phyloP scores from a whole-genome alignment of 2,888 invertebrate genomes.

The Limnephilus lunatus region DNA sequence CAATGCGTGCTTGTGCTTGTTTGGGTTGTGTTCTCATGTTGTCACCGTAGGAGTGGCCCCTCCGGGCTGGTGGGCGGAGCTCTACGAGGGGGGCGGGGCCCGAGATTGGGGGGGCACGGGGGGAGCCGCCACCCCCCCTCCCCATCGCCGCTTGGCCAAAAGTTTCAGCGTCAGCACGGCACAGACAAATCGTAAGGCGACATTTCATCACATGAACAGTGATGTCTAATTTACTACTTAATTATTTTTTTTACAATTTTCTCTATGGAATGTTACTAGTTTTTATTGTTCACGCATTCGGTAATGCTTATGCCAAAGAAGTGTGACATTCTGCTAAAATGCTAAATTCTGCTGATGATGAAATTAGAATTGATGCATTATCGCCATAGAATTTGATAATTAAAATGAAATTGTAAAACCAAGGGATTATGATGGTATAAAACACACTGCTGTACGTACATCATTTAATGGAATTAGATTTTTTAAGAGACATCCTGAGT shows the following conservation, averaged over 20 bases:
- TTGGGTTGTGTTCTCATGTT: slow-evolving; percentile 25
- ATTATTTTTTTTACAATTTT: not conserved
- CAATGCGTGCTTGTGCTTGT: not conserved
- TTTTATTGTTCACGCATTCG: not conserved
- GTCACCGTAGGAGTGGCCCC: slow-evolving; percentile 73
- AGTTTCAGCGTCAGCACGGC: slow-evolving; percentile 89
- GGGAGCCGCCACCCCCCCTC: slow-evolving; percentile 88
- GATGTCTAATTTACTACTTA: not conserved
- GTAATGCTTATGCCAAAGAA: not conserved
- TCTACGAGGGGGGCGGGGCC: slow-evolving; percentile 73
- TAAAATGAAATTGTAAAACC: not conserved
- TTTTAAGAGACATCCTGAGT: not conserved
- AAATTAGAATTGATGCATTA: too few relatives aligned
- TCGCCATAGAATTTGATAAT: not conserved
- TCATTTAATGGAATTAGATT: not conserved
- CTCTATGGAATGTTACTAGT: not conserved
- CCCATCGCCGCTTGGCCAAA: slow-evolving; percentile 92
- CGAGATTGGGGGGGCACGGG: slow-evolving; percentile 68
- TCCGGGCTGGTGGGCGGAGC: slow-evolving; percentile 74
- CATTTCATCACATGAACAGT: slow-evolving; percentile 13
- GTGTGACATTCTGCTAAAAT: not conserved
- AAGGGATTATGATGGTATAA: not conserved
- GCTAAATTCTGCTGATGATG: too few relatives aligned
- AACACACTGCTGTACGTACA: not conserved
- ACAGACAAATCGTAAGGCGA: slow-evolving; percentile 64